A percentile compares a stretch with the other conserved stretches of the same genome.
Conservation (phyloP, 2,888 invertebrate species). For the Pristionchus exspectatus region DNA sequence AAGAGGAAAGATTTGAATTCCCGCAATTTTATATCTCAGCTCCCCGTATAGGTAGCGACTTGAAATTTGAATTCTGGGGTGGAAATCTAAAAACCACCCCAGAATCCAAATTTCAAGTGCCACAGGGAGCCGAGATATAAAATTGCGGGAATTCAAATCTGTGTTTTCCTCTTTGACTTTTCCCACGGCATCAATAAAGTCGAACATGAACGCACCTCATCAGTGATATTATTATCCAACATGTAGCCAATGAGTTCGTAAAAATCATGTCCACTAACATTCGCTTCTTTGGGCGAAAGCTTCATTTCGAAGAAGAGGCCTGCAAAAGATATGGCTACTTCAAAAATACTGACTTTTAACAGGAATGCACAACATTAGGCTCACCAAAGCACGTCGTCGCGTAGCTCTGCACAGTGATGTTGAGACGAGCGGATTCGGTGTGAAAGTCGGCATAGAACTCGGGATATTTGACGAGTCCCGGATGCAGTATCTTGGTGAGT, state of each 20-base stretch:
- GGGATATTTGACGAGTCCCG: background rate
- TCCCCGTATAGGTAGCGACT: no score
- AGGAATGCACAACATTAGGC: no score
- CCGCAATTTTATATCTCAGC: no score
- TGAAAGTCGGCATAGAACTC: background rate
- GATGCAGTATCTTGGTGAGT: background rate
- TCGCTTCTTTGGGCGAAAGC: background rate
- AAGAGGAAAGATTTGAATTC: no score
- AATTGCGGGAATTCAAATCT: no score
- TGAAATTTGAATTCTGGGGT: no score
- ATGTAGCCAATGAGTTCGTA: background rate
- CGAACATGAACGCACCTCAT: background rate
- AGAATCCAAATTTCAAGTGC: no score
- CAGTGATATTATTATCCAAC: background rate
- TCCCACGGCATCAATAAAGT: background rate
- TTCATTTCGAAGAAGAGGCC: background rate
- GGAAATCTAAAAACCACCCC: no score
- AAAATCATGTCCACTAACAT: background rate
- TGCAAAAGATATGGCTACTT: background rate
- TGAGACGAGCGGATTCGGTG: background rate
- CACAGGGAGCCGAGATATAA: no score
- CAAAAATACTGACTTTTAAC: no score
- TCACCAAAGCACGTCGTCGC: background rate
- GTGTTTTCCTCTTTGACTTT: no score
- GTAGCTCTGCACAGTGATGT: background rate